Evolutionary conservation across 2,797 vertebrate species (phyloP), one percentile per base, ranked within the genome.

Genomic region (Sibirionetta formosa): DNA sequence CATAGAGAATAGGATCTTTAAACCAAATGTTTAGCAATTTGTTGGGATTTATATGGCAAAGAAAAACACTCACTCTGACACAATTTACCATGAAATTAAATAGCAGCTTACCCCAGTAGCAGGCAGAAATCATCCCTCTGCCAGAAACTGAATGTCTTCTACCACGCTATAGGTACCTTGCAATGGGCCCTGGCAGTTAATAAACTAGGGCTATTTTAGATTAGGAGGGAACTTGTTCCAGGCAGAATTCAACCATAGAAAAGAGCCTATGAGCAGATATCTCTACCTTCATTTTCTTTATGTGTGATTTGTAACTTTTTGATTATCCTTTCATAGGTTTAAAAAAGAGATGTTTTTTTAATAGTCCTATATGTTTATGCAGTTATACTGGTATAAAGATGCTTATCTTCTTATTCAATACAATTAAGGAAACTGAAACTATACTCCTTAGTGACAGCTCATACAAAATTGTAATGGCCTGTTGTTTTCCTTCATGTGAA

Each of bases 81-180:
- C 72, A 86, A 81, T 90, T 93, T 92, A 82, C 91, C 24, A 0
- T 96, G 94, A 96, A 96, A 96, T 96, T 95, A 94, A 96, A 94
- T 72, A 90, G 77, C 57, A 56, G 77, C 73, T 94, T 94, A 93
- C 72, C 73, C 85, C 29, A 60, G 66, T 36, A 90, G 91, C 88
- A 60, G 94, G 63, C n/a, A 94, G 73, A 76, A 95, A 89, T 86
- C 89, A 93, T 63, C 11, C 46, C 51, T 96, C 58, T 88, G 66
- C 73, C 82, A 94, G 91, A 72, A 91, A 82, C 69, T 1, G 9
- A 35, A 88, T 53, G 0, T 0, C 14, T 90, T 38, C 42, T 44
- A 4, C 85, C 48, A n/a, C 44, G 2, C 29, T 79, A n/a, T 69
- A 70, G 36, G 22, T 70, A 76, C 63, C 70, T 91, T 70, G 58